Evolutionary conservation across 2,888 invertebrate genomes (phyloP), one percentile per base, ranked within the genome.

Genomic region (Frankliniella fusca): DNA sequence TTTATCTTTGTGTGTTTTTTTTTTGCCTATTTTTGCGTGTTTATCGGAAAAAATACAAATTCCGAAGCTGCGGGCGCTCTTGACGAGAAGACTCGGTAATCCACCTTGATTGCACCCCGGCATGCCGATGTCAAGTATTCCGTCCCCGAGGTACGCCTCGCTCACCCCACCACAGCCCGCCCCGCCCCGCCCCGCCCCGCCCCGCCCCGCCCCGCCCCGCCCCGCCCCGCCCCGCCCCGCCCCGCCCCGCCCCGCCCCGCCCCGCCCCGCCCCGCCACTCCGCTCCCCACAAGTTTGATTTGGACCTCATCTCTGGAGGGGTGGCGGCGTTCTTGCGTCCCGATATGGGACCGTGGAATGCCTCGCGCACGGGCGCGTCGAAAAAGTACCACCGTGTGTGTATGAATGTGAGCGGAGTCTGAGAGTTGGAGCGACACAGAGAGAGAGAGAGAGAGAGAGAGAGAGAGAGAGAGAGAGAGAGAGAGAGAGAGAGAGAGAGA

Each of bases 241-340:
- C 70, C 70, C 70, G 70, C 70, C 70, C 70, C 65, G n/a, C n/a
- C 65, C 65, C 65, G 65, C 65, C 70, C 23, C 70, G 70, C 70
- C n/a, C 70, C n/a, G 10, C 70, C 70, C 38, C 54, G 8, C 54
- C 18, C 54, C 54, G 8, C 8, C 54, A 15, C 50, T 50, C 50
- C 50, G 50, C 50, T n/a, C n/a, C n/a, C n/a, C n/a, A 7, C 54
- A 5, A 38, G 15, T 54, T 54, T 54, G 20, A 20, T 54, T 54
- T 54, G 54, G 54, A 54, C 15, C 20, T 20, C 15, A 54, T 5
- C 20, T 20, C 15, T 54, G 54, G 54, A 15, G 54, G 54, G 54
- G 18, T 54, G 54, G 54, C 38, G 38, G 38, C 38, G 38, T 38
- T 38, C 38, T 38, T 38, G 38, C 38, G 38, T 38, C 38, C 3